Conservation (phyloP, 2,888 invertebrate genomes). For the Sminthurides aquaticus region DNA sequence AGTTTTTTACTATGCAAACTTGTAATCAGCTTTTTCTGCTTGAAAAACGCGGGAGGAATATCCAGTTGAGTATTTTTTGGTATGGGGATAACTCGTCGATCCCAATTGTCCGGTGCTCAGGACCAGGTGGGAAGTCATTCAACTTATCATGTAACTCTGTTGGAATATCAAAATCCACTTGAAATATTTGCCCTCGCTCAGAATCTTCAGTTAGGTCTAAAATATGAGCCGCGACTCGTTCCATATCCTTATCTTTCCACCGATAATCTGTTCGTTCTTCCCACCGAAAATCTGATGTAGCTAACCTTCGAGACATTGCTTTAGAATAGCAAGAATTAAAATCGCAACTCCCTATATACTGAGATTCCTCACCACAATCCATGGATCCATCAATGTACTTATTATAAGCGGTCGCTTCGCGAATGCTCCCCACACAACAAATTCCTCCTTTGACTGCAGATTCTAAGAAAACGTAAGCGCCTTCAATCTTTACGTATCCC, state of each 20-base stretch:
- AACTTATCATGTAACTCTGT: background rate
- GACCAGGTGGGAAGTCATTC: background rate
- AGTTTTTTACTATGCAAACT: background rate
- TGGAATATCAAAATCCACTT: background rate
- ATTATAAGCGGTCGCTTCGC: background rate
- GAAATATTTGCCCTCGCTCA: background rate
- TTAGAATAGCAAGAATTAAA: background rate
- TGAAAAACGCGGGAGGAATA: background rate
- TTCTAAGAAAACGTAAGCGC: background rate
- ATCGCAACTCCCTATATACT: background rate
- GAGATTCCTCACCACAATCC: background rate
- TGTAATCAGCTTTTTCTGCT: background rate
- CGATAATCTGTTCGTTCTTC: background rate
- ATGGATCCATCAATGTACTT: too few relatives aligned
- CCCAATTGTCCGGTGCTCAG: background rate
- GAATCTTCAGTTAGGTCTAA: background rate
- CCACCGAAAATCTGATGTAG: background rate
- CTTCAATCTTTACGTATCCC: background rate
- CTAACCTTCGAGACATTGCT: background rate
- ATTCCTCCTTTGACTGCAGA: background rate
- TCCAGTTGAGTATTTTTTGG: background rate
- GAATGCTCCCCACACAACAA: background rate
- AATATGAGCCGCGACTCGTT: background rate
- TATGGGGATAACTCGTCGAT: background rate
- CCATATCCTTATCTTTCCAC: background rate